Evolutionary conservation across 2,888 invertebrate genomes (phyloP).

Genomic region (Leptothorax acervorum): DNA sequence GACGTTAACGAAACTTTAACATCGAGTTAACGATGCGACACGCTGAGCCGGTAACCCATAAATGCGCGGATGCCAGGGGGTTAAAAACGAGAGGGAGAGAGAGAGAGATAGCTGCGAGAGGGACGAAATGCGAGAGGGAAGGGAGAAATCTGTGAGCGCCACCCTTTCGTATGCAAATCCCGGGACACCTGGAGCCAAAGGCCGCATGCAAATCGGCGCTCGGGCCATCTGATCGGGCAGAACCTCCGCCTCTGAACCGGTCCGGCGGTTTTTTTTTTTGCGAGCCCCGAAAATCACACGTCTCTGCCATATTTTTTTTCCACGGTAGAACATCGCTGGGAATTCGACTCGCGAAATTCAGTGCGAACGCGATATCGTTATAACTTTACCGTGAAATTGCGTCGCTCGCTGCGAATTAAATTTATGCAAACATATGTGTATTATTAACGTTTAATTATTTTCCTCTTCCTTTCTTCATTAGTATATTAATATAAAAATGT

Average conservation of each 20-base stretch:
- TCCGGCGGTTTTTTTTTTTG: constrained; percentile 63
- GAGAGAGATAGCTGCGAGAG: constrained; percentile 53
- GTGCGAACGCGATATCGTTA: constrained; percentile 16
- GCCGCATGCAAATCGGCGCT: constrained; percentile 83
- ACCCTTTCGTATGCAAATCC: constrained; percentile 85
- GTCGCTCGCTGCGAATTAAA: constrained; percentile 1
- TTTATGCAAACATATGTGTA: neutral
- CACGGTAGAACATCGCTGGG: neutral
- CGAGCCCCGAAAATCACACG: constrained; percentile 67
- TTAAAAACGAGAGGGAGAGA: constrained; percentile 39
- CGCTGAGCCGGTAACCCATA: constrained; percentile 84
- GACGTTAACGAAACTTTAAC: constrained; percentile 79
- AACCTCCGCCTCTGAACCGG: constrained; percentile 69
- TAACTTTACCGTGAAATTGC: neutral
- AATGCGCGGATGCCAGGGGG: constrained; percentile 73
- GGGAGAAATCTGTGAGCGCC: constrained; percentile 79
- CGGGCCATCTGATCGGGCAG: constrained; percentile 78
- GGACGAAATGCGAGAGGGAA: constrained; percentile 56
- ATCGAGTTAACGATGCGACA: constrained; percentile 81
- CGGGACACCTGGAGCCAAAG: constrained; percentile 84
- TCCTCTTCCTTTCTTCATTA: neutral
- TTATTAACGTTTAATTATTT: constrained; percentile 19
- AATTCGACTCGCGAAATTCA: constrained; percentile 13
- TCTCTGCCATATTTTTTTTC: constrained; percentile 42
- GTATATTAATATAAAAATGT: neutral